Conservation (phyloP, 2,113 vertebrate genomes). For the Phrynocephalus versicolor region DNA sequence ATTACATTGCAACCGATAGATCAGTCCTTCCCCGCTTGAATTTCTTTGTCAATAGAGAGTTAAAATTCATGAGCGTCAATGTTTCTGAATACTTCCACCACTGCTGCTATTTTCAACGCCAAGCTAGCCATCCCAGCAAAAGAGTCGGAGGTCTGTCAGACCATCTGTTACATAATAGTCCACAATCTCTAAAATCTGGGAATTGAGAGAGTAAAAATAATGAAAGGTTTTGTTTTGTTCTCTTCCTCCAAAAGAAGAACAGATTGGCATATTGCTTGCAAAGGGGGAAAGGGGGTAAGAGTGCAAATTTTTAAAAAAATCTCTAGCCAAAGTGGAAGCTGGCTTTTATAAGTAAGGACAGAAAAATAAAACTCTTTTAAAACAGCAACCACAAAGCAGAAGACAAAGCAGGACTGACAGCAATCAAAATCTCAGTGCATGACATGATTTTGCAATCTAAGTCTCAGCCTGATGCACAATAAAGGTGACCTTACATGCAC, state of each 20-base stretch:
- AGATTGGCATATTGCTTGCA: constrained; percentile 75
- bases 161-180: constrained; percentile 94
- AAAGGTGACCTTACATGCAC: neutral
- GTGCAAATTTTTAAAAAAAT: constrained; percentile 73
- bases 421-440: constrained; percentile 1
- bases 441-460: constrained; percentile 37
- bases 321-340: constrained; percentile 66
- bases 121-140: constrained; percentile 88
- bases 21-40: constrained; percentile 76
- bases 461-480: neutral
- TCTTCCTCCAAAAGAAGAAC: constrained; percentile 54
- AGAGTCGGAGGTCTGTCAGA: constrained; percentile 90
- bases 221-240: constrained; percentile 63
- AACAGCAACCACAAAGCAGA: constrained; percentile 61
- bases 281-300: constrained; percentile 7
- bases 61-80: constrained; percentile 83
- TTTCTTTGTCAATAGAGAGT: constrained; percentile 77
- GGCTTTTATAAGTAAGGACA: constrained; percentile 69
- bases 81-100: constrained; percentile 86
- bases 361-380: constrained; percentile 67
- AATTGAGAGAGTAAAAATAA: constrained; percentile 74
- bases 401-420: constrained; percentile 52
- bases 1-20: constrained; percentile 82
- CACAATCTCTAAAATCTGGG: constrained; percentile 92
- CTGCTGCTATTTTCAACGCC: constrained; percentile 88